phyloP scores from a whole-genome alignment of 2,113 vertebrate genomes.

The Ursus arctos region DNA sequence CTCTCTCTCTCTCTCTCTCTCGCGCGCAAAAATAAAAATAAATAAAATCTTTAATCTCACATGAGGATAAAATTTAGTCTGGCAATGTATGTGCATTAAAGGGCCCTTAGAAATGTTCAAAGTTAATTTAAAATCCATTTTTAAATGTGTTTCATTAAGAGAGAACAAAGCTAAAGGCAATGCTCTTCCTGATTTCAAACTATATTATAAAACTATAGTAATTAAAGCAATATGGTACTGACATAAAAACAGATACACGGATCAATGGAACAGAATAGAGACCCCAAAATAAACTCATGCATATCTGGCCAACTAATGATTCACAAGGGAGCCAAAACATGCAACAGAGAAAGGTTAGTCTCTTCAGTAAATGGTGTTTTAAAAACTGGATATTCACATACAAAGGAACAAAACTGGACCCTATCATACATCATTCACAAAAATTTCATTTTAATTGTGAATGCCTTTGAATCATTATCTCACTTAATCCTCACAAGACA shows the following conservation, averaged over 20 bases:
- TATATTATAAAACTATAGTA: not conserved
- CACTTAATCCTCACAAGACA: not conserved
- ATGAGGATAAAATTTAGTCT: not conserved
- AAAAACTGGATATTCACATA: not conserved
- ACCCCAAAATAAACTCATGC: not conserved
- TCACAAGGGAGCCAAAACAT: not conserved
- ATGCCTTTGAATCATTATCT: not conserved
- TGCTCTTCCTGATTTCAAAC: not conserved
- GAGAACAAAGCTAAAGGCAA: not conserved
- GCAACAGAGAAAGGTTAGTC: not conserved
- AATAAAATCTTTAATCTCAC: not conserved
- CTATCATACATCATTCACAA: not conserved
- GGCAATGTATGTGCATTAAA: not conserved
- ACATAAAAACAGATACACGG: not conserved
- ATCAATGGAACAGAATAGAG: not conserved
- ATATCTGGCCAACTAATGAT: not conserved
- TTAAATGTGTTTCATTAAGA: constrained; percentile 21
- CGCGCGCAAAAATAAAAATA: not conserved
- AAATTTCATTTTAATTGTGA: not conserved
- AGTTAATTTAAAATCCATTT: not conserved
- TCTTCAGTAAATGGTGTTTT: not conserved
- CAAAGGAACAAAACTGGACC: not conserved
- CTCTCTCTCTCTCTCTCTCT: too few relatives aligned
- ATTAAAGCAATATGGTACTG: not conserved
- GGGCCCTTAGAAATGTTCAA: not conserved